Evolutionary conservation across 1,140 invertebrate species (phyloP), one percentile per base, ranked within the genome.

Genomic region (Octopus bimaculoides): DNA sequence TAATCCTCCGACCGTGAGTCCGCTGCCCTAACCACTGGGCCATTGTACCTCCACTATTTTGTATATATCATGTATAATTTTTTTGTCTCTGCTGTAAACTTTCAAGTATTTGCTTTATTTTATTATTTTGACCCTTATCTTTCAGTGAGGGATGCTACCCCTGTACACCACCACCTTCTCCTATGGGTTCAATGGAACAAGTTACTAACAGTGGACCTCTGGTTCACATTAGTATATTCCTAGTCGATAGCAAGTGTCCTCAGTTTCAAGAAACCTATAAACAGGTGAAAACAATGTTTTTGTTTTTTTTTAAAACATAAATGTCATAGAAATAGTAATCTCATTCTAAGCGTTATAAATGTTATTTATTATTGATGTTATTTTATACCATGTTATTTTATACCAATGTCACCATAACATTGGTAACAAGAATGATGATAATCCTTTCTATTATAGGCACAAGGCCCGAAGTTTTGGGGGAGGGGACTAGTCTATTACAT

Each of bases 91-190:
- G 26, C 26, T 41, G 26, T 41, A 41, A 41, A 41, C 26, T 41
- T 41, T 41, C 26, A 41, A 41, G 26, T 41, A 41, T 41, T 41
- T 41, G 0, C 3, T 41, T 1, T 41, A 41, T 41, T 41, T 41
- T 41, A 41, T 41, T 41, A 41, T 41, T 41, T 41, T 41, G 26
- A 41, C 54, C 75, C 10, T 54, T 53, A 52, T 76, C n/a, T 20
- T 14, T 5, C 52, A 73, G 61, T 20, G 56, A 14, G 71, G 75
- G 9, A 55, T 81, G 26, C 52, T 93, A 89, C 87, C 94, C 94
- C 0, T 91, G 90, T 74, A 95, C 94, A 12, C 94, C 94, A 20
- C 94, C 94, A n/a, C 93, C 94, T 0, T 93, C 93, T 5, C 93
- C 93, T 0, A 90, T 78, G 56, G 89, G 73, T 69, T 52, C 26